Base-by-base conservation (phyloP, 2,888 invertebrate species). In the Tipula helvola region DNA sequence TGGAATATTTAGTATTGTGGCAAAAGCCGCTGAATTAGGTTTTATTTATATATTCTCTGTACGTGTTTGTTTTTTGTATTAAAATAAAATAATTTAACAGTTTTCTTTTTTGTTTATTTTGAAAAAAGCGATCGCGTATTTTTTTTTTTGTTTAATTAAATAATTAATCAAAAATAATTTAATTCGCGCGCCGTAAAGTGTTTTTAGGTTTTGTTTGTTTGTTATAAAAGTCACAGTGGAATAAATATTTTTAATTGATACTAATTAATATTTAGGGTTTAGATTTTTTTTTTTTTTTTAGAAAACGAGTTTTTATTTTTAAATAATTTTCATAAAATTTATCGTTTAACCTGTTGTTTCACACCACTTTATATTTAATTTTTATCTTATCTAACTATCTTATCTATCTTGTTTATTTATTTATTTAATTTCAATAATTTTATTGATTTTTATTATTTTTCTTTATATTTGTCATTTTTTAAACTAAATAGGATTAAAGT, bases 21-120 rank as follows among this genome's bases (percentile, higher is more conserved):
- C 85, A 85, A 85, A 85, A 85, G 85, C 85, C 85, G 85, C 85
- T 85, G 85, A 85, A 85, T 42, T 42, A 85, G 42, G 85, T 39
- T 85, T 85, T 42, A 85, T 85, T 85, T 42, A 85, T 85, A 85
- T 85, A 85, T 41, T 85, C 41, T 36, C 36, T 85, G 41, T 85
- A 42, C 42, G 41, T 85, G 18, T 39, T 85, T 85, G 16, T 85
- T 42, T 85, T 85, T 13, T n/a, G 28, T 28, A 2, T 57, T 57
- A 16, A 57, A 57, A 10, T 28, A 28, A 71, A 71, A 28, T 71
- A 28, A 71, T 71, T 71, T 71, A 39, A 39, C 2, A 28, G 28
- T 71, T 28, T 44, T 44, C 10, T 1, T 28, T 71, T 71, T 28
- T 52, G n/a, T 7, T 8, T n/a, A 52, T 57, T 57, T 57, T 57